phyloP scores from a whole-genome alignment of 2,113 vertebrate genomes.

The Trinectes maculatus region DNA sequence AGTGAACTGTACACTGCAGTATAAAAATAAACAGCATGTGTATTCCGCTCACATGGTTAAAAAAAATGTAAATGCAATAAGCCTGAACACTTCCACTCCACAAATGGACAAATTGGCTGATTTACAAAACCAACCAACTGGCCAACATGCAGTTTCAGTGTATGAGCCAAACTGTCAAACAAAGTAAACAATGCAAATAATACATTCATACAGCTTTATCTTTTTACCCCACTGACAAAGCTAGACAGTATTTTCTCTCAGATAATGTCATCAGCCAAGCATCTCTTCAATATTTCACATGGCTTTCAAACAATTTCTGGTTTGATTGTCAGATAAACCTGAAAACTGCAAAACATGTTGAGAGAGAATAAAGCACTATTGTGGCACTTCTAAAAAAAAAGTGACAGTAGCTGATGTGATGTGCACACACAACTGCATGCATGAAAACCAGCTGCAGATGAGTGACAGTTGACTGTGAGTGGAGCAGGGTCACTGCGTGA shows the following conservation, averaged over 20 bases:
- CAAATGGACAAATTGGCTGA: slow-evolving; percentile 11
- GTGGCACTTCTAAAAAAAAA: slow-evolving; percentile 11
- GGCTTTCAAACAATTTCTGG: slow-evolving; percentile 1
- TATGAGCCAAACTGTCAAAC: slow-evolving; percentile 9
- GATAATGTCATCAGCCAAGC: background rate
- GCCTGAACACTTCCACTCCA: background rate
- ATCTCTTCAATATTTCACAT: background rate
- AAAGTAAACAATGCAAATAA: slow-evolving; percentile 11
- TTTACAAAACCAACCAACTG: slow-evolving; percentile 22
- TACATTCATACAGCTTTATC: background rate
- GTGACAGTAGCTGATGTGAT: slow-evolving; percentile 38
- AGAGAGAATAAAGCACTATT: slow-evolving; percentile 7
- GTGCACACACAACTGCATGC: slow-evolving; percentile 73
- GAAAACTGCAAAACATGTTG: slow-evolving; percentile 70
- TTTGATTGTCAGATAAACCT: slow-evolving; percentile 63
- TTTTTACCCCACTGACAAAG: background rate
- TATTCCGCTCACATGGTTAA: slow-evolving; percentile 5
- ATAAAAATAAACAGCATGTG: too few species aligned
- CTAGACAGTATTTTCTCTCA: background rate
- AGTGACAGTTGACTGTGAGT: slow-evolving; percentile 74
- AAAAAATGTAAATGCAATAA: slow-evolving; percentile 9
- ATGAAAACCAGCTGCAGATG: slow-evolving; percentile 52
- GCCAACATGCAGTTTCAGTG: slow-evolving; percentile 52
- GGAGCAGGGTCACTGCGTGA: slow-evolving; percentile 67
- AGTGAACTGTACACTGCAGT: too few species aligned